Base-by-base conservation (phyloP, 2,113 vertebrate genomes). In the Microcebus griseorufus region DNA sequence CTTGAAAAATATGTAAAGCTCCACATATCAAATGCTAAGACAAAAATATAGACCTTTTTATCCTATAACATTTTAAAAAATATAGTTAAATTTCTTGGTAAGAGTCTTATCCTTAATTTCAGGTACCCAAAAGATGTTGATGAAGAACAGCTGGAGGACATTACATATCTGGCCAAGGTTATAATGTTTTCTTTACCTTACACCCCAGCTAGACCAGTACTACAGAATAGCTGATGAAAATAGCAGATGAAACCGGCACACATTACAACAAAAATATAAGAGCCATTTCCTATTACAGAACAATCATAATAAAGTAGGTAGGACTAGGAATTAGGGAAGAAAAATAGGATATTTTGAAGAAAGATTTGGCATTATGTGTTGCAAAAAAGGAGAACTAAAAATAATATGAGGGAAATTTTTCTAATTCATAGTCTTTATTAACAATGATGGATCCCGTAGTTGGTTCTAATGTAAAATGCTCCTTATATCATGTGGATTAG, bases 91-190 rank as follows among this genome's bases (percentile, higher is more conserved):
- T 75, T 87, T 86, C n/a, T 86, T 34, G 39, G n/a, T 86, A 84
- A 92, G 91, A 88, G 60, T 84, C 16, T 95, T 37, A 94, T 32
- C 34, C 27, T 90, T 90, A 90, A 95, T 60, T 94, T 94, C 42
- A 79, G 51, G 23, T 48, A 75, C 13, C 65, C 25, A 5, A 60
- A 91, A 69, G 16, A 58, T 3, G 20, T 45, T 69, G 34, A 80
- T 17, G 27, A 92, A 94, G 65, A 87, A 67, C 20, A 82, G 42
- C 32, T 62, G 37, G 45, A 83, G 4, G 42, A n/a, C 39, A 18
- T 39, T 58, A 64, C 75, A 58, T 70, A 48, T 64, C 53, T 90
- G 69, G 42, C 62, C 55, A 93, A 12, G 20, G 29, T 79, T 81
- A 45, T 25, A 73, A 37, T 9, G 6, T 94, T 51, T 95, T 55